Evolutionary conservation across 2,113 vertebrate species (phyloP).

Genomic region (Ceyx cyanopectus): DNA sequence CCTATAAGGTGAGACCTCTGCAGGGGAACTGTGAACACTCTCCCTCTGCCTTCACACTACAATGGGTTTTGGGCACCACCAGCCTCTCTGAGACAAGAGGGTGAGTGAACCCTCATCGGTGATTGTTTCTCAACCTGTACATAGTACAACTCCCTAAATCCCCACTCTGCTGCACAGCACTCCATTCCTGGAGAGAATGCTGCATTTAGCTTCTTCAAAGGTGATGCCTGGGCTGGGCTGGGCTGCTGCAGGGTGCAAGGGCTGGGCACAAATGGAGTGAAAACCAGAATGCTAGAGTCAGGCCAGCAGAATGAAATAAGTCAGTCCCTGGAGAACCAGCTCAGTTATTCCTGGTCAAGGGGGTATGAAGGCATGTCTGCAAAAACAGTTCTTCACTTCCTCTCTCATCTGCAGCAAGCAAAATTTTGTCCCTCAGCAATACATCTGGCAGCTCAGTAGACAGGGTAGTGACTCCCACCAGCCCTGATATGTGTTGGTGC

Average conservation of each 20-base stretch:
- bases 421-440: no score
- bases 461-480: neutral
- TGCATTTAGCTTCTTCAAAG: neutral
- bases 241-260: neutral
- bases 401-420: neutral
- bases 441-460: neutral
- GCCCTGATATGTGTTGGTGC: neutral
- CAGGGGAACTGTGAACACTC: neutral
- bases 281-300: neutral
- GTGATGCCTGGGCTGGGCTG: neutral
- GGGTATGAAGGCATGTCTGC: neutral
- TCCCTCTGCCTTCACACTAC: rapidly evolving
- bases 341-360: neutral
- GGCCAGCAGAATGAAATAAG: neutral
- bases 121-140: neutral
- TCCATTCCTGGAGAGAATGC: neutral
- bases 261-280: neutral
- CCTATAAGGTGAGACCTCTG: neutral
- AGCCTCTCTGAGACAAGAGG: neutral
- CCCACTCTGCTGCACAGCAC: rapidly evolving
- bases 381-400: neutral
- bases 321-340: neutral
- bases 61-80: neutral
- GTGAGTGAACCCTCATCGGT: neutral
- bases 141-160: neutral